These are phyloP conservation scores for Anolis apletophallus DNA, from an alignment of 2,797 vertebrate species.

Conservation along the genomic window DNA sequence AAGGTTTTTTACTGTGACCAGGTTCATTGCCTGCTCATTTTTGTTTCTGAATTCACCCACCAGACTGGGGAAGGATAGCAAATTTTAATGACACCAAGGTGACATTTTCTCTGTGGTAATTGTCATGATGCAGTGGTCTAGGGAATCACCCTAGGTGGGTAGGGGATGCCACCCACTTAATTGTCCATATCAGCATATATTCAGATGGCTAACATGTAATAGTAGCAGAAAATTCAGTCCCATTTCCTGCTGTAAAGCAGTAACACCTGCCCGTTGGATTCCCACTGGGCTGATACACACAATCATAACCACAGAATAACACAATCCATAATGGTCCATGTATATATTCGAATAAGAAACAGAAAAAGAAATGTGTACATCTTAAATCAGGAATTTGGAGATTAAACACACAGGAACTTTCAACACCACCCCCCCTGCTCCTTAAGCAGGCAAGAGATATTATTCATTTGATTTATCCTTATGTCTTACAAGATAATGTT, in stretches of 20 bases:
- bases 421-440: not conserved
- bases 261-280: not conserved
- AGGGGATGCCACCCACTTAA: not conserved
- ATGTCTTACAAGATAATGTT: conserved; percentile 3
- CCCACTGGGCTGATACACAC: too few relatives aligned
- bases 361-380: not conserved
- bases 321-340: too few relatives aligned
- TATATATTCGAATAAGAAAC: too few relatives aligned
- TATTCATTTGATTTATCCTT: not conserved
- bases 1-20: conserved; percentile 25
- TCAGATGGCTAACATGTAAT: too few relatives aligned
- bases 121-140: not conserved
- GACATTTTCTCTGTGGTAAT: not conserved
- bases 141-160: too few relatives aligned
- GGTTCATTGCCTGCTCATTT: conserved; percentile 8
- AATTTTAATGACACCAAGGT: conserved; percentile 9
- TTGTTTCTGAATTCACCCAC: not conserved
- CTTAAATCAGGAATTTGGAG: not conserved
- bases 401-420: not conserved
- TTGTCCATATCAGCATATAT: not conserved
- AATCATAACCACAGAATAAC: not conserved
- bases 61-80: not conserved
- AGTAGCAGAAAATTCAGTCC: not conserved
- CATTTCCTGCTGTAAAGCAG: not conserved
- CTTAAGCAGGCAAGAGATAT: not conserved